A percentile compares a stretch with the other conserved stretches of the same genome.
Evolutionary conservation across 2,888 invertebrate species (phyloP).

Genomic region (Nymphalis c-album): DNA sequence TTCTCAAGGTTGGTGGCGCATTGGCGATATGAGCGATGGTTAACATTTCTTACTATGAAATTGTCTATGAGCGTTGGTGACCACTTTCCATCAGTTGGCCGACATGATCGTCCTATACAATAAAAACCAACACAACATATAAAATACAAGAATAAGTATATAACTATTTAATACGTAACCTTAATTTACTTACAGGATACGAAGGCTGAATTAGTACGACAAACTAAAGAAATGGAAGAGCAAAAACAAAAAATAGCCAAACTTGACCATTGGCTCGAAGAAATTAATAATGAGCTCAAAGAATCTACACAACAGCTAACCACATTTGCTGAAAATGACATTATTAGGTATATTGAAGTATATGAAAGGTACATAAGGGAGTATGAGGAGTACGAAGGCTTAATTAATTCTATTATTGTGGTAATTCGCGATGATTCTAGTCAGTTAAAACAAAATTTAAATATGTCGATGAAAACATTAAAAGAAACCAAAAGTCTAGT

Average conservation of each 20-base stretch:
- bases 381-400: constrained; percentile 73
- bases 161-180: background rate
- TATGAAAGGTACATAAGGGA: constrained; percentile 73
- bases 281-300: constrained; percentile 75
- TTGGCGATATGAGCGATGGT: no score
- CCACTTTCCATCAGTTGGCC: no score
- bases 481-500: constrained; percentile 83
- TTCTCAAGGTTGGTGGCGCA: no score
- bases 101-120: no score
- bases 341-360: constrained; percentile 72
- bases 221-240: constrained; percentile 66
- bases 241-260: constrained; percentile 67
- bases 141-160: background rate
- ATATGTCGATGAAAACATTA: constrained; percentile 79
- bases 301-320: constrained; percentile 67
- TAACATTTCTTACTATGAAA: no score
- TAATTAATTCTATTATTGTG: constrained; percentile 71
- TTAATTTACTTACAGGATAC: constrained; percentile 56
- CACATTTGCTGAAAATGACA: constrained; percentile 64
- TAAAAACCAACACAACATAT: background rate
- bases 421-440: constrained; percentile 75
- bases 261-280: constrained; percentile 76
- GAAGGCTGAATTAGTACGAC: constrained; percentile 67
- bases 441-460: constrained; percentile 79
- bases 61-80: no score